These are phyloP conservation scores for Amaurobius ferox DNA, from an alignment of 2,888 invertebrate genomes.

Conservation along the genomic window DNA sequence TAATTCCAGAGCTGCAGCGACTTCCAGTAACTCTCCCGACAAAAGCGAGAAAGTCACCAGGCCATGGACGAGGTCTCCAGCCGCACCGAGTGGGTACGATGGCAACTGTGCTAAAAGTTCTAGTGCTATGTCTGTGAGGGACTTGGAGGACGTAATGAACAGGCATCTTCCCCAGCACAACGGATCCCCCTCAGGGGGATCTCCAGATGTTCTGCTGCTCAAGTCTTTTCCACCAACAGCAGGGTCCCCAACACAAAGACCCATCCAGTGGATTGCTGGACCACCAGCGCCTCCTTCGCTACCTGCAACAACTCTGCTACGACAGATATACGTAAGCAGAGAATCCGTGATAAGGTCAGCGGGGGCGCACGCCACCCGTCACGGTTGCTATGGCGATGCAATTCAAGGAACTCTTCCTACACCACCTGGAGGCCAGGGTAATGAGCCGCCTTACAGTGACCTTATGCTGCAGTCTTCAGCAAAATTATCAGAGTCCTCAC, in stretches of 20 bases:
- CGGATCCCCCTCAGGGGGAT: constrained; percentile 13
- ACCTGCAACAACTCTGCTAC: constrained; percentile 91
- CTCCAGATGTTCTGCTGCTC: constrained; percentile 47
- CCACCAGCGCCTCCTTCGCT: constrained; percentile 79
- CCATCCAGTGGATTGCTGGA: constrained; percentile 94
- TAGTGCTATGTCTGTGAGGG: constrained; percentile 84
- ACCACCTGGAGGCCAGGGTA: constrained; percentile 86
- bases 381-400: constrained; percentile 75
- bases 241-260: constrained; percentile 35
- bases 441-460: constrained; percentile 45
- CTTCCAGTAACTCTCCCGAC: constrained; percentile 7
- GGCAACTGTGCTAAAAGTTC: neutral
- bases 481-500: constrained; percentile 81
- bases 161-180: constrained; percentile 84
- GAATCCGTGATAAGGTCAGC: constrained; percentile 95
- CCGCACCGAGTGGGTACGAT: neutral
- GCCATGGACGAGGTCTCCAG: constrained; percentile 69
- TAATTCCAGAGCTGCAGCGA: neutral
- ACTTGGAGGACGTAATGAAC: constrained; percentile 96
- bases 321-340: constrained; percentile 93
- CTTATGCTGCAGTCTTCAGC: constrained; percentile 80
- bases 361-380: constrained; percentile 80
- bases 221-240: constrained; percentile 43
- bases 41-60: constrained; percentile 59
- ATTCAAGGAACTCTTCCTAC: constrained; percentile 86